A percentile compares a stretch with the other conserved stretches of the same genome.
phyloP scores from a whole-genome alignment of 2,797 vertebrate genomes.

The Poeciliopsis paucimaculata region DNA sequence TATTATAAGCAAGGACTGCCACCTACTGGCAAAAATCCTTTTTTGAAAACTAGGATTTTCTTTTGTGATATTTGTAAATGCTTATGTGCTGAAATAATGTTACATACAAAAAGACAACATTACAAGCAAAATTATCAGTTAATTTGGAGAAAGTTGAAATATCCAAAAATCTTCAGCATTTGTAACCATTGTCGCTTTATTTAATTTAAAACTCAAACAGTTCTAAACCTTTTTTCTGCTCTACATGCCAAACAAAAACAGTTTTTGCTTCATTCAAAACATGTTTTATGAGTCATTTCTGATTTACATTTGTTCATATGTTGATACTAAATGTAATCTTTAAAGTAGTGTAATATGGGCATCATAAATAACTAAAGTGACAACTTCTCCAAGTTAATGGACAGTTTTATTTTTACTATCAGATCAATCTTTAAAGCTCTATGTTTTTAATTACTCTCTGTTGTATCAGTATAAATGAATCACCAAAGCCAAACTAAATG shows the following conservation, averaged over 20 bases:
- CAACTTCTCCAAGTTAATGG: background rate
- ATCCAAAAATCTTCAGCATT: background rate
- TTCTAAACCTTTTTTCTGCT: background rate
- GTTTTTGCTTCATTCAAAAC: background rate
- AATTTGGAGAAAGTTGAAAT: background rate
- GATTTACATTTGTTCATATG: background rate
- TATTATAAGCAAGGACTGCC: background rate
- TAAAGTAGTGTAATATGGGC: background rate
- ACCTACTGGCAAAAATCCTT: background rate
- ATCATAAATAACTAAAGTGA: background rate
- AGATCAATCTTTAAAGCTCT: slow-evolving; percentile 1
- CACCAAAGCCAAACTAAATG: background rate
- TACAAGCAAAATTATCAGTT: background rate
- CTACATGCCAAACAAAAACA: background rate
- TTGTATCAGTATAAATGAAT: background rate
- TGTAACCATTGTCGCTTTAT: background rate
- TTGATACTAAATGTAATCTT: background rate
- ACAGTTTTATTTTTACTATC: background rate
- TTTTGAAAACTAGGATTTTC: background rate
- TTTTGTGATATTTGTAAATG: background rate
- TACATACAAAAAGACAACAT: background rate
- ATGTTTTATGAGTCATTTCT: background rate
- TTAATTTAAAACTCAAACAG: background rate
- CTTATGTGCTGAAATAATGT: background rate
- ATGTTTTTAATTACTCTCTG: background rate